Base-by-base conservation (phyloP, 2,888 invertebrate species). In the Caenorhabditis sinica region DNA sequence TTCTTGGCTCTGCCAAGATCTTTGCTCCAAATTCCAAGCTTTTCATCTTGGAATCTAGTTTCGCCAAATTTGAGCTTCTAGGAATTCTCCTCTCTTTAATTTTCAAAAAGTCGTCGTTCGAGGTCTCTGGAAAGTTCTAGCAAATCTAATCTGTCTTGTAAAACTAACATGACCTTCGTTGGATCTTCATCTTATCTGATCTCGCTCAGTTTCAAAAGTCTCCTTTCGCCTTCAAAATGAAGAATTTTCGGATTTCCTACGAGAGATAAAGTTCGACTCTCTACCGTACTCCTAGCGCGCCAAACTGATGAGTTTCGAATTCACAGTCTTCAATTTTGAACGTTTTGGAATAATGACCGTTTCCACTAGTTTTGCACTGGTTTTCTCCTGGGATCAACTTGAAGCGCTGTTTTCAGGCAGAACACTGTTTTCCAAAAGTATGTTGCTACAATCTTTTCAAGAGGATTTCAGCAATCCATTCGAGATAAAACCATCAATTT, bases 141-240 rank as follows among this genome's bases (percentile, higher is more conserved):
- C 45, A 28, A 51, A 11, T n/a, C 36, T 23, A 23, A 53, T 43
- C 43, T 40, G 40, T 71, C 71, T 71, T n/a, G n/a, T n/a, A 58
- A 43, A 58, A 71, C 56, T 23, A 71, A 71, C 40, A 71, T 28
- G 71, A 71, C 56, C 71, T 71, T 71, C 56, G 33, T 30, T 40
- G 13, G 49, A 36, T 36, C n/a, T n/a, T 36, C 6, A 23, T 20
- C 40, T 71, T 71, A 71, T 71, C 71, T 68, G 51, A 53, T 68
- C 23, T n/a, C 25, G 25, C n/a, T n/a, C 43, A 23, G n/a, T 49
- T 51, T 66, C 30, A 23, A 66, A 66, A n/a, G n/a, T 49, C 30
- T 49, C 9, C 30, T 6, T 33, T 68, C 33, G 33, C 36, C 36
- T 30, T 23, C 56, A 56, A 56, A 28, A 4, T 56, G 56, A 56